Base-by-base conservation (phyloP, 2,113 vertebrate genomes). In the Mionectes macconnelli region DNA sequence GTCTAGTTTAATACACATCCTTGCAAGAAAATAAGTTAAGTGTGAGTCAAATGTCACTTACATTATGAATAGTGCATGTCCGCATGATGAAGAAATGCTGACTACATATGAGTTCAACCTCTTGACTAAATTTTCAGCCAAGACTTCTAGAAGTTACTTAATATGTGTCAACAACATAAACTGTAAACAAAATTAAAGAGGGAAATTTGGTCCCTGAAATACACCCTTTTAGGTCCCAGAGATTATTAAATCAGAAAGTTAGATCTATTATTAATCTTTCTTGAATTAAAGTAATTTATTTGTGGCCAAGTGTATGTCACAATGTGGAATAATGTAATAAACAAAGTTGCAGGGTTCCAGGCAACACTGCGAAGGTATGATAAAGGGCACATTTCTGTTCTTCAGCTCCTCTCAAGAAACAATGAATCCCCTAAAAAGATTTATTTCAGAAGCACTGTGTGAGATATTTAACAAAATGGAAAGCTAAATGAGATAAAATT, bases 11-110 rank as follows among this genome's bases (percentile, higher is more conserved):
- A 96, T 64, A 96, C 59, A 89, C 9, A 89, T 74, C 88, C 37
- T 93, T 95, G 93, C 67, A 96, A 96, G 95, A 97, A 98, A 96
- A 97, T 96, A 97, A 97, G 85, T 95, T 97, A 97, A 94, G 81
- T 88, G 72, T 97, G 96, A 97, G 89, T 96, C 89, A 96, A 94
- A 97, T 97, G 94, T 96, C 87, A 97, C 89, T 96, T 95, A 96
- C 31, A 35, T 96, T 97, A 96, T 59, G 83, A 96, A 87, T 42
- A 80, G 80, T 89, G 94, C 59, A 39, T 97, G 86, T 84, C 92
- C 94, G 74, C 87, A 73, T 92, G 92, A 97, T 96, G 96, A 97
- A 97, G 96, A 96, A 97, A 96, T 97, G 81, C 81, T 97, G 95
- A 96, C 94, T 81, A 49, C 84, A 63, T 90, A 55, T 90, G 97